phyloP scores from a whole-genome alignment of 53 echinoderm and acorn worm species.

The Patiria pectinifera region DNA sequence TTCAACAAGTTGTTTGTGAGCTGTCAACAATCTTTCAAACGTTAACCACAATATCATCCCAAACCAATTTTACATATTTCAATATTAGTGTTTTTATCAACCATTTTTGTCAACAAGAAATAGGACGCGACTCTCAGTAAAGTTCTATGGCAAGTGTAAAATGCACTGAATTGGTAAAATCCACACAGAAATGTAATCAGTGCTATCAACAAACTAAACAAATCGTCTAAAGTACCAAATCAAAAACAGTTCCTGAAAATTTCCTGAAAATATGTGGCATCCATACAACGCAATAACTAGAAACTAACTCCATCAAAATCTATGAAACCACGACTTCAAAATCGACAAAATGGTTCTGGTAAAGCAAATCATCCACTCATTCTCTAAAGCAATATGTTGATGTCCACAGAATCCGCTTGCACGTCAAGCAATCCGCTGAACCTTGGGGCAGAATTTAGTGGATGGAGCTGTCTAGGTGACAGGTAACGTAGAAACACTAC shows the following conservation, averaged over 20 bases:
- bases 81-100: no score
- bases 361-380: neutral
- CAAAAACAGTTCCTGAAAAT: no score
- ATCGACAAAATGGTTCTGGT: neutral
- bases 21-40: conserved; percentile 1
- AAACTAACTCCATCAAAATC: neutral
- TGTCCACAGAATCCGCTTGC: neutral
- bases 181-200: neutral
- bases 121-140: neutral
- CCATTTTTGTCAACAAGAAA: neutral
- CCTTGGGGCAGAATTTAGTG: neutral
- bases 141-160: neutral
- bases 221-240: no score
- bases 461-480: neutral
- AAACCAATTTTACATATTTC: no score
- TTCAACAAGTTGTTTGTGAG: neutral
- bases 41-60: neutral
- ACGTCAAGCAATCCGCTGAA: neutral
- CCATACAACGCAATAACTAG: neutral
- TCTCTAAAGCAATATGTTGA: neutral
- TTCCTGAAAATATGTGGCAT: neutral
- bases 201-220: no score
- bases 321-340: neutral
- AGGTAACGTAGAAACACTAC: conserved; percentile 37
- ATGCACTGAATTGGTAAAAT: neutral